Percentiles rank a stretch among this genome's conserved stretches.
These are phyloP conservation scores for Nerophis lumbriciformis DNA, from an alignment of 2,113 vertebrate genomes.

Conservation along the genomic window DNA sequence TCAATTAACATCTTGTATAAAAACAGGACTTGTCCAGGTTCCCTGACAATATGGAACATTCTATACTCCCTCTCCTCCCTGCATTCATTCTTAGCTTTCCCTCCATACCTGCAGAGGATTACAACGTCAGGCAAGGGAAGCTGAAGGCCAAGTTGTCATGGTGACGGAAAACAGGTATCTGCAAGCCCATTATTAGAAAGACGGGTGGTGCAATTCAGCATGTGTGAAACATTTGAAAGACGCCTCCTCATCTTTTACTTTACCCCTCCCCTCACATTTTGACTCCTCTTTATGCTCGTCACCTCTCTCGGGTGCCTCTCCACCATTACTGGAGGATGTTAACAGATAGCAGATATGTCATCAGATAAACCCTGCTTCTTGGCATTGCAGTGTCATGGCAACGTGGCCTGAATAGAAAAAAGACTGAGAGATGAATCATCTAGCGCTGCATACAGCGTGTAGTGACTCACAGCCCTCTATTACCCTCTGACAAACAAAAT, in stretches of 20 bases:
- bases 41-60: too few relatives aligned
- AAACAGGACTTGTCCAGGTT: too few relatives aligned
- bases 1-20: neutral
- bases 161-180: slow-evolving; percentile 58
- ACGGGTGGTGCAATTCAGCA: neutral
- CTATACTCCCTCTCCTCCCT: neutral
- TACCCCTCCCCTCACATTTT: slow-evolving; percentile 2
- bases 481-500: neutral
- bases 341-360: slow-evolving; percentile 36
- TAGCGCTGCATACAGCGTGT: slow-evolving; percentile 5
- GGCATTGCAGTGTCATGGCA: slow-evolving; percentile 15
- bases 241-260: slow-evolving; percentile 1
- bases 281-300: slow-evolving; percentile 1
- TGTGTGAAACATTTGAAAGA: slow-evolving; percentile 8
- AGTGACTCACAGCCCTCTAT: neutral
- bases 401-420: slow-evolving; percentile 16
- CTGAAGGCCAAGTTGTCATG: slow-evolving; percentile 51
- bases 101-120: slow-evolving; percentile 25
- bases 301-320: neutral
- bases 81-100: too few relatives aligned
- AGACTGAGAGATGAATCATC: slow-evolving; percentile 13
- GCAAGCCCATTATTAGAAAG: neutral
- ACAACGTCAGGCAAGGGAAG: slow-evolving; percentile 19
- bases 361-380: slow-evolving; percentile 27
- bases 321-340: slow-evolving; percentile 8